Conservation (phyloP, 30 jellyfish, hydroid and myxozoan species). For the Catostylus mosaicus region DNA sequence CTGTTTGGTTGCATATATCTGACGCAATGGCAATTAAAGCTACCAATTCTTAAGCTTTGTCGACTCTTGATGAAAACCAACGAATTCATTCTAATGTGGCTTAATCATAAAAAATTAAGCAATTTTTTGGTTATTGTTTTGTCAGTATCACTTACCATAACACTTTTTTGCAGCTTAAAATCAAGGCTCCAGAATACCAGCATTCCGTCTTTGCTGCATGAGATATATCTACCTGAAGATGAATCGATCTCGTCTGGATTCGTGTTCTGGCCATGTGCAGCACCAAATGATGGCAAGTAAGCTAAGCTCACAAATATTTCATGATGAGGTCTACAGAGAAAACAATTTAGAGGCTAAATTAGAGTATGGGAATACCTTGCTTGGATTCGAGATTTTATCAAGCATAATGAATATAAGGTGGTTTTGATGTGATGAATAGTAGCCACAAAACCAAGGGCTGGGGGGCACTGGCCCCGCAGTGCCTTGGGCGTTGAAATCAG, state of each 20-base stretch:
- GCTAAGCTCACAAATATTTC: slow-evolving; percentile 72
- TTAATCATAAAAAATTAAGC: neutral
- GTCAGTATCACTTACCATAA: slow-evolving; percentile 59
- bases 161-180: slow-evolving; percentile 65
- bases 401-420: too few relatives aligned
- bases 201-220: slow-evolving; percentile 94
- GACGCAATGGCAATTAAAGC: neutral
- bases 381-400: too few relatives aligned
- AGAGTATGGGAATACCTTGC: too few relatives aligned
- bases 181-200: slow-evolving; percentile 88
- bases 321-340: slow-evolving; percentile 87
- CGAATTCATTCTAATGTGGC: too few relatives aligned
- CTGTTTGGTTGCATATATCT: too few relatives aligned
- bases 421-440: too few relatives aligned
- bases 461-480: too few relatives aligned
- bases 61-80: neutral
- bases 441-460: too few relatives aligned
- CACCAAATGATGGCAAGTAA: slow-evolving; percentile 87
- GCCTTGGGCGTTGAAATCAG: too few relatives aligned
- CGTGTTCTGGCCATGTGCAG: slow-evolving; percentile 50
- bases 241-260: slow-evolving; percentile 55
- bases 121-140: neutral
- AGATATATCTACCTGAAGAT: slow-evolving; percentile 79
- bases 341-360: neutral
- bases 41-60: neutral